These are phyloP conservation scores for Penelope pileata DNA, from an alignment of 2,113 vertebrate species.

Conservation along the genomic window DNA sequence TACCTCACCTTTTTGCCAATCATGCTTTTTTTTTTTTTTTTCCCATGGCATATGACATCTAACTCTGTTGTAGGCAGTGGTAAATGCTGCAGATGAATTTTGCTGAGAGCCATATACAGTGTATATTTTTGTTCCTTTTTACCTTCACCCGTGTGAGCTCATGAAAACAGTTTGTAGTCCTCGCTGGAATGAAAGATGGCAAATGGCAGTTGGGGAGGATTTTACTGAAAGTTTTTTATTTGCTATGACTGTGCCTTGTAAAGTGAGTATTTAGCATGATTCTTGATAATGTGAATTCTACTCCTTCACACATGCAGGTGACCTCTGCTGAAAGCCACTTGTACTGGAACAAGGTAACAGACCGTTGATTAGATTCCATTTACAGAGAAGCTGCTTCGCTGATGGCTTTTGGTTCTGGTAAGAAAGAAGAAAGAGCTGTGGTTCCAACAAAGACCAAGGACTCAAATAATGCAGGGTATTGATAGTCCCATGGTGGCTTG, in stretches of 20 bases:
- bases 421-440: neutral
- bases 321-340: constrained; percentile 9
- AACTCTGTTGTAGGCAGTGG: constrained; percentile 9
- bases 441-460: neutral
- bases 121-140: constrained; percentile 6
- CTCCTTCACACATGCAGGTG: neutral
- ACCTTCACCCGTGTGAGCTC: neutral
- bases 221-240: neutral
- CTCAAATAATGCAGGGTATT: neutral
- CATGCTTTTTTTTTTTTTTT: neutral
- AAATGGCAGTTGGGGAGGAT: neutral
- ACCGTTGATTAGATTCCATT: neutral
- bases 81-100: neutral
- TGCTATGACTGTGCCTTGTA: neutral
- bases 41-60: constrained; percentile 31
- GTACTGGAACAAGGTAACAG: neutral
- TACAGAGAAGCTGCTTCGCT: neutral
- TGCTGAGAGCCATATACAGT: neutral
- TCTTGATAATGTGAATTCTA: neutral
- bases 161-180: neutral
- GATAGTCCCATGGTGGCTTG: fast-evolving
- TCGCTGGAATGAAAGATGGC: neutral
- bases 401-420: neutral
- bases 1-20: constrained; percentile 27
- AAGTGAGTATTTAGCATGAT: neutral